These are phyloP conservation scores for Micoletzkya japonica DNA, from an alignment of 2,888 invertebrate species.

Conservation along the genomic window DNA sequence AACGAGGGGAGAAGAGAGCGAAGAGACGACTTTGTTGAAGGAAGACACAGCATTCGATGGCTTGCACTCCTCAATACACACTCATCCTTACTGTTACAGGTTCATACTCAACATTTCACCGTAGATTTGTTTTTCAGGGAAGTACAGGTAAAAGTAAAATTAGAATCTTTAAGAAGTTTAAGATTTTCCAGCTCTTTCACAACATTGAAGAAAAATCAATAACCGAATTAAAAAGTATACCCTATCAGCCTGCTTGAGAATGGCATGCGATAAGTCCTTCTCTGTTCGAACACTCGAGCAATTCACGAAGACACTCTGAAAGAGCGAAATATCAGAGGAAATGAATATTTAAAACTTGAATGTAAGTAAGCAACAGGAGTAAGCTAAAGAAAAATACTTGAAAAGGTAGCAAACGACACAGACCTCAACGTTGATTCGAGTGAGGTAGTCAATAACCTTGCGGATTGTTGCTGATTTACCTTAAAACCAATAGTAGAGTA, in stretches of 20 bases:
- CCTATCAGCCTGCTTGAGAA: background rate
- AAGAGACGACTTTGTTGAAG: background rate
- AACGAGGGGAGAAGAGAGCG: background rate
- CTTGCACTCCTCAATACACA: too few species aligned
- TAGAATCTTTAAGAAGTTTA: too few species aligned
- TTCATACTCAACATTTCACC: too few species aligned
- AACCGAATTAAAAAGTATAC: too few species aligned
- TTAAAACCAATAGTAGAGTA: too few species aligned
- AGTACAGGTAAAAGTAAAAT: too few species aligned
- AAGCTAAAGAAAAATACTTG: background rate
- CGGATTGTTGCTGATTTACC: constrained; percentile 58
- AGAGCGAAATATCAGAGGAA: too few species aligned
- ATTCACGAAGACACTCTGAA: constrained; percentile 37
- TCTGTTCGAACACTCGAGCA: constrained; percentile 35
- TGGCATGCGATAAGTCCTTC: constrained; percentile 22
- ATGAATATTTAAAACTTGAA: too few species aligned
- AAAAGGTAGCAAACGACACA: background rate
- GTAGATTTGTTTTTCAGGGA: too few species aligned
- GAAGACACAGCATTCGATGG: background rate
- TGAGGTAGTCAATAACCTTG: background rate
- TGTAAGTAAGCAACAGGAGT: background rate
- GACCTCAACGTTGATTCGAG: background rate
- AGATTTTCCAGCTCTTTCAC: too few species aligned
- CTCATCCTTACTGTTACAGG: too few species aligned
- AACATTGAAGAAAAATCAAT: too few species aligned